These are phyloP conservation scores for Macrostomum lignano DNA, from an alignment of 1,140 invertebrate species.

Conservation along the genomic window DNA sequence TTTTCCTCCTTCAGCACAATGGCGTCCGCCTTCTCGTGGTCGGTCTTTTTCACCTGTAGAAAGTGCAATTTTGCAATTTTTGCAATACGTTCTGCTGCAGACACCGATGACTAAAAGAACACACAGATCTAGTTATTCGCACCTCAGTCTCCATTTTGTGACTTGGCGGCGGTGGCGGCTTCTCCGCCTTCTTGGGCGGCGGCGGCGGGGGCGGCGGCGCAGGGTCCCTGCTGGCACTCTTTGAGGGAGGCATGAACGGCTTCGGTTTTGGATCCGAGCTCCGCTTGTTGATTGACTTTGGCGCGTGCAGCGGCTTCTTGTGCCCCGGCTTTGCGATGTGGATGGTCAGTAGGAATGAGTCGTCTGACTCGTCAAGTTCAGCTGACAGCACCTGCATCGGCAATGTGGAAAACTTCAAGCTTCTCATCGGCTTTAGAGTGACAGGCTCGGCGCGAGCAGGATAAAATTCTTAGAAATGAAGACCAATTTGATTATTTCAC, in stretches of 20 bases:
- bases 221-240: slow-evolving; percentile 7
- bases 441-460: too few relatives aligned
- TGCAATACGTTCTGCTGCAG: too few relatives aligned
- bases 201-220: slow-evolving; percentile 6
- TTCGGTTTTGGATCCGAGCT: too few relatives aligned
- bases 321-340: slow-evolving; percentile 17
- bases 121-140: too few relatives aligned
- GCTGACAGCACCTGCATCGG: slow-evolving; percentile 16
- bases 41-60: too few relatives aligned
- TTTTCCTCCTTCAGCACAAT: slow-evolving; percentile 6
- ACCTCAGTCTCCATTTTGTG: too few relatives aligned
- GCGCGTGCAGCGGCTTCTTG: slow-evolving; percentile 7
- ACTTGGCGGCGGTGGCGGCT: too few relatives aligned
- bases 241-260: too few relatives aligned
- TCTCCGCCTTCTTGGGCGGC: slow-evolving; percentile 4
- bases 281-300: too few relatives aligned
- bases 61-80: too few relatives aligned
- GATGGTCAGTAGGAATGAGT: slow-evolving; percentile 16
- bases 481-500: slow-evolving; percentile 1
- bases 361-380: slow-evolving; percentile 18
- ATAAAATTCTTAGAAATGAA: too few relatives aligned
- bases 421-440: not conserved
- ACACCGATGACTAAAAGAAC: too few relatives aligned
- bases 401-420: slow-evolving; percentile 1
- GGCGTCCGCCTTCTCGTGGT: not conserved